Evolutionary conservation across 2,888 invertebrate genomes (phyloP).

Genomic region (Agrochola lychnidis): DNA sequence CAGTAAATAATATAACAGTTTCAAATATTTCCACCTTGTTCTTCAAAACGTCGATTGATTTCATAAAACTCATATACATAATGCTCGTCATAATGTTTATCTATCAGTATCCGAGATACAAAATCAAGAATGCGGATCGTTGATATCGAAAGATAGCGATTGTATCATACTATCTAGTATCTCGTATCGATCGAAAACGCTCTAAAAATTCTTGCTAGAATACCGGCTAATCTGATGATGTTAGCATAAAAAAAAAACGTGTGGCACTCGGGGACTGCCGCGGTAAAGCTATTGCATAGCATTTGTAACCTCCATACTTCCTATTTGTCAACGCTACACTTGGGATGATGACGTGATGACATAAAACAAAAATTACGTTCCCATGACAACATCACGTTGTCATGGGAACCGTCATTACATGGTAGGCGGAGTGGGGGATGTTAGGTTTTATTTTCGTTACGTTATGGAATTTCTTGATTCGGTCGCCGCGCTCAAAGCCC

Average conservation of each 20-base stretch:
- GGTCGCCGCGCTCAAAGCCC: too few relatives aligned
- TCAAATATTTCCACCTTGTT: not conserved
- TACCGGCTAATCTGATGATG: conserved; percentile 11
- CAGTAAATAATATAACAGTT: not conserved
- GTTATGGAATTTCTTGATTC: too few relatives aligned
- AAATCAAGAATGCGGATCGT: conserved; percentile 61
- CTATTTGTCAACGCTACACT: too few relatives aligned
- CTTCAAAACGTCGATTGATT: not conserved
- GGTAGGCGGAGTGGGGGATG: too few relatives aligned
- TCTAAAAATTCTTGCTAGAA: conserved; percentile 35
- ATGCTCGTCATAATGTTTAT: not conserved
- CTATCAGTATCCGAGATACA: conserved; percentile 48
- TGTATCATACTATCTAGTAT: conserved; percentile 55
- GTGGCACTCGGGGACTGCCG: too few relatives aligned
- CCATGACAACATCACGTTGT: too few relatives aligned
- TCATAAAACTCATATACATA: conserved; percentile 18
- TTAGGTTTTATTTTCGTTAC: too few relatives aligned
- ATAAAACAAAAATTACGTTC: too few relatives aligned
- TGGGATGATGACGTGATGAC: too few relatives aligned
- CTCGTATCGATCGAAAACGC: conserved; percentile 52
- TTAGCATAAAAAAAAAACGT: not conserved
- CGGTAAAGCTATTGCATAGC: too few relatives aligned
- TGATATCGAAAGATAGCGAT: conserved; percentile 52
- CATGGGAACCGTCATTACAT: too few relatives aligned
- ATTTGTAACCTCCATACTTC: too few relatives aligned